Evolutionary conservation across 2,888 invertebrate genomes (phyloP).

Genomic region (Crocallis elinguaria): DNA sequence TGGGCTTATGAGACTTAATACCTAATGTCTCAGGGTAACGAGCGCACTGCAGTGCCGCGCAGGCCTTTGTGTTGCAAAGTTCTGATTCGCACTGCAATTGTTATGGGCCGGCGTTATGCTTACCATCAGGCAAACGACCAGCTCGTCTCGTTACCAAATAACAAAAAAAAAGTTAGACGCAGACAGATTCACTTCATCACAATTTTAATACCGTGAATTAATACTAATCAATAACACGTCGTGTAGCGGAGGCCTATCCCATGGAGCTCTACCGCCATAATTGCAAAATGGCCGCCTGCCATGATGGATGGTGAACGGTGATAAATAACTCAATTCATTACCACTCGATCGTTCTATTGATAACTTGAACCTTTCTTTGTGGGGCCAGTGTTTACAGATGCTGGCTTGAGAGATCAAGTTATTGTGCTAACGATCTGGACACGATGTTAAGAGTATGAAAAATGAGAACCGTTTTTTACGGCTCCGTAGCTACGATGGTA

Average conservation of each 20-base stretch:
- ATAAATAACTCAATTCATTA: conserved; percentile 1
- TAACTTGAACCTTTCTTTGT: not conserved
- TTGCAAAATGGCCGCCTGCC: not conserved
- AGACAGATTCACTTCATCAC: too few species aligned
- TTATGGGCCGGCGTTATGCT: too few species aligned
- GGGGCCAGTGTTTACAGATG: not conserved
- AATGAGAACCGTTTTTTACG: too few species aligned
- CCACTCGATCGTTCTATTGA: not conserved
- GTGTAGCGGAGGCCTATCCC: not conserved
- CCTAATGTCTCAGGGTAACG: too few species aligned
- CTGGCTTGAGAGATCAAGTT: not conserved
- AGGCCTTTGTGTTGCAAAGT: too few species aligned
- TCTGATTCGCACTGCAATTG: too few species aligned
- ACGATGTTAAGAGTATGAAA: not conserved
- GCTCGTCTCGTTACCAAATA: too few species aligned
- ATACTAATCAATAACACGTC: not conserved
- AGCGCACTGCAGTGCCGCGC: too few species aligned
- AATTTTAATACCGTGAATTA: not conserved
- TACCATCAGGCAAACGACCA: too few species aligned
- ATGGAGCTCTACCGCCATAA: not conserved
- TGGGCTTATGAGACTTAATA: too few species aligned
- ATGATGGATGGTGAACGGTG: not conserved
- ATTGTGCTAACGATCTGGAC: not conserved
- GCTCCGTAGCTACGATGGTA: too few species aligned
- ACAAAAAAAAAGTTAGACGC: too few species aligned